A percentile compares a stretch with the other conserved stretches of the same genome.
Conservation (phyloP, 2,888 invertebrate genomes). For the Limnephilus auricula region DNA sequence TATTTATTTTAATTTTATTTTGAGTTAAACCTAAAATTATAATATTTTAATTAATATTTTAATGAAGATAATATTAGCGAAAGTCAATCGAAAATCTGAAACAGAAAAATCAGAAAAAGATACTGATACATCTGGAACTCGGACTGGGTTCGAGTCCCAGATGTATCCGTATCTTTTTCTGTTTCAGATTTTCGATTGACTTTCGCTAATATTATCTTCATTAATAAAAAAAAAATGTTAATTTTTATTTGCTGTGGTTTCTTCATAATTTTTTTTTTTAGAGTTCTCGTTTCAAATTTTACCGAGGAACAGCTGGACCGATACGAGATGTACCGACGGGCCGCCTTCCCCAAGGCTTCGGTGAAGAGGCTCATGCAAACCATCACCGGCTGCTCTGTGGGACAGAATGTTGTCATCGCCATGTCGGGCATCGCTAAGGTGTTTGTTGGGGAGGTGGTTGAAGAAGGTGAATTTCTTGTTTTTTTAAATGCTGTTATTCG, state of each 20-base stretch:
- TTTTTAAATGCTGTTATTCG: background rate
- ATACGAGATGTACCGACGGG: constrained; percentile 98
- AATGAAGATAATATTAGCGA: no score
- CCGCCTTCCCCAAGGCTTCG: constrained; percentile 98
- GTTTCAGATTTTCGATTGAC: no score
- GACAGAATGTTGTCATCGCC: constrained; percentile 99
- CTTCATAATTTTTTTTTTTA: constrained; percentile 72
- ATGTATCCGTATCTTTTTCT: no score
- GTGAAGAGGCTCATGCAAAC: constrained; percentile 98
- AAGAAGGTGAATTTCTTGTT: constrained; percentile 86
- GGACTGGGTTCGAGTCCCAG: no score
- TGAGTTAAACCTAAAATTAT: no score
- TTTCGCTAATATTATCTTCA: no score
- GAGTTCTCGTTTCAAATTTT: constrained; percentile 98
- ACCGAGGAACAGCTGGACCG: constrained; percentile 98
- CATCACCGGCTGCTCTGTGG: constrained; percentile 96
- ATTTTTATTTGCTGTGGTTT: constrained; percentile 33
- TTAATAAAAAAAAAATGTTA: background rate
- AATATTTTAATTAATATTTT: no score
- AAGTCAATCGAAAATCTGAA: no score
- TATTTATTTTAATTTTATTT: no score
- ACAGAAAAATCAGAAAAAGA: no score
- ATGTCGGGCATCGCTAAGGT: constrained; percentile 99
- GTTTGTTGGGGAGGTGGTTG: constrained; percentile 98
- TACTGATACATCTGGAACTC: no score